These are phyloP conservation scores for Excalfactoria chinensis DNA, from an alignment of 2,113 vertebrate species.

Conservation along the genomic window DNA sequence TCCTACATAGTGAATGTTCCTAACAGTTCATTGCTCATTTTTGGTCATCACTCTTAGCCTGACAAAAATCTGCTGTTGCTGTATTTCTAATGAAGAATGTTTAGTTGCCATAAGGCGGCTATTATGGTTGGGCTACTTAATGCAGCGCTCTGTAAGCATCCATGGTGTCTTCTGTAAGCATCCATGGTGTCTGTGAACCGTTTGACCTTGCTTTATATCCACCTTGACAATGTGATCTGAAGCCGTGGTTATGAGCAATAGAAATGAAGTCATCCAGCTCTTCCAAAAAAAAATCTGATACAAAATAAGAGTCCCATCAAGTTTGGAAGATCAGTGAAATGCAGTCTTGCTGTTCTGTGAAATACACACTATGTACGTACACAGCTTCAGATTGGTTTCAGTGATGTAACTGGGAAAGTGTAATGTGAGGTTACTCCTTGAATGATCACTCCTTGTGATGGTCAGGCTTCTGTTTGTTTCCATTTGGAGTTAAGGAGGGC, in stretches of 20 bases:
- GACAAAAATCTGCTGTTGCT: neutral
- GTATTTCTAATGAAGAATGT: neutral
- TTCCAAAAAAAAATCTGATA: neutral
- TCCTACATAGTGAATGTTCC: neutral
- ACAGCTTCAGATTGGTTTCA: neutral
- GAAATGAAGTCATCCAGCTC: neutral
- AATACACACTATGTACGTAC: neutral
- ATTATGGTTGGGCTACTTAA: neutral
- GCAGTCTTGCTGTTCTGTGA: neutral
- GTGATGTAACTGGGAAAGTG: neutral
- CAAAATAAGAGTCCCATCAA: neutral
- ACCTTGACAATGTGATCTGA: neutral
- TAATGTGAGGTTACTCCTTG: neutral
- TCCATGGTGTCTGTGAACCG: neutral
- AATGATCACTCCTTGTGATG: neutral
- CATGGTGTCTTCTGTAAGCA: neutral
- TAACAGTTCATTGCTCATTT: neutral
- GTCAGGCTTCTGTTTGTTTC: fast-evolving
- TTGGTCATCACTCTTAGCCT: fast-evolving
- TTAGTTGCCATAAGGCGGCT: neutral
- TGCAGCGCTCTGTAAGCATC: neutral
- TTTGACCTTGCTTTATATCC: neutral
- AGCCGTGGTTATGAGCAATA: neutral
- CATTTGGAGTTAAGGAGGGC: neutral
- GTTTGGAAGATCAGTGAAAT: neutral